A percentile compares a stretch with the other conserved stretches of the same genome.
phyloP scores from a whole-genome alignment of 2,888 invertebrate species.

The Caenorhabditis macrosperma region DNA sequence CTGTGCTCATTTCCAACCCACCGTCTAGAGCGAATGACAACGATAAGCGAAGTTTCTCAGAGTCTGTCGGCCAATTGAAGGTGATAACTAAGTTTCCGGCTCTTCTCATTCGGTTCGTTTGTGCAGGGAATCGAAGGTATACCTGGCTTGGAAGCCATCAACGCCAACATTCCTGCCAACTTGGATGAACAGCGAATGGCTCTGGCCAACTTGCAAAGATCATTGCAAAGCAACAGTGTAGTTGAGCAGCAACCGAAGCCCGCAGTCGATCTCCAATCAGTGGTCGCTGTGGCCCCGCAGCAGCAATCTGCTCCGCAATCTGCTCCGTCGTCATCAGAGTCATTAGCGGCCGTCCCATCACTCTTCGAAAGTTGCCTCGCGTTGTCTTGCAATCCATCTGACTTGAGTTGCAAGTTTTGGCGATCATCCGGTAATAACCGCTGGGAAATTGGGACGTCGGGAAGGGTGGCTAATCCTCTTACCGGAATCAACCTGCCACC shows the following conservation, averaged over 20 bases:
- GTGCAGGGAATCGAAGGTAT: conserved; percentile 53
- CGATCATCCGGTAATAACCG: conserved; percentile 70
- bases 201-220: conserved; percentile 44
- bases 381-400: conserved; percentile 71
- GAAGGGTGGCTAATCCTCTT: conserved; percentile 69
- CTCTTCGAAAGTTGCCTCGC: conserved; percentile 68
- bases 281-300: conserved; percentile 14
- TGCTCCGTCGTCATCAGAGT: conserved; percentile 27
- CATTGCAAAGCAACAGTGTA: conserved; percentile 46
- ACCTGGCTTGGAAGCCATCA: conserved; percentile 64
- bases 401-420: conserved; percentile 75
- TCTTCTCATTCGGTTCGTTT: no score
- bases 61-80: conserved; percentile 59
- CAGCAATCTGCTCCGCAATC: conserved; percentile 28
- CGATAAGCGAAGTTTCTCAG: conserved; percentile 50
- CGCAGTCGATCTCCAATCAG: conserved; percentile 11
- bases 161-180: conserved; percentile 47
- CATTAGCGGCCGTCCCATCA: conserved; percentile 56
- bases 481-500: conserved; percentile 67
- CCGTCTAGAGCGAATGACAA: conserved; percentile 44
- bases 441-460: conserved; percentile 72
- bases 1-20: conserved; percentile 57
- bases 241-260: conserved; percentile 25
- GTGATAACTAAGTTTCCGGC: conserved; percentile 11
- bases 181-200: conserved; percentile 45